phyloP scores from a whole-genome alignment of 2,113 vertebrate species.

The Colinus virginianus region DNA sequence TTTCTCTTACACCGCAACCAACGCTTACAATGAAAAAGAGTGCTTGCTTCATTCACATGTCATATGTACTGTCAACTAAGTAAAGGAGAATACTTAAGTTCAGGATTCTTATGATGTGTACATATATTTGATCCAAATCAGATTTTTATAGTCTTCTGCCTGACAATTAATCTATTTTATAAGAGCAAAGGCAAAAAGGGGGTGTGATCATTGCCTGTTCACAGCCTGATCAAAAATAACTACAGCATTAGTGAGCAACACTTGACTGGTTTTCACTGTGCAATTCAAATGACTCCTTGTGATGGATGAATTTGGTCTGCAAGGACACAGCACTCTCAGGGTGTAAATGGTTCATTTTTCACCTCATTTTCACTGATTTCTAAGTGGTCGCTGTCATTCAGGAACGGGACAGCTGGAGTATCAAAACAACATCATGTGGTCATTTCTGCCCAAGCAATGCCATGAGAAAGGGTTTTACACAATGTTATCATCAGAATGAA shows the following conservation, averaged over 20 bases:
- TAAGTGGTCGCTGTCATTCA: constrained; percentile 41
- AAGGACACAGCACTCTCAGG: constrained; percentile 46
- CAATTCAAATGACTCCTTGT: background rate
- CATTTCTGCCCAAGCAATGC: background rate
- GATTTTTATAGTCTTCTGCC: background rate
- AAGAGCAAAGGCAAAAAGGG: background rate
- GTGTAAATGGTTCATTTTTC: constrained; percentile 56
- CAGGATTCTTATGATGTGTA: background rate
- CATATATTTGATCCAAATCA: background rate
- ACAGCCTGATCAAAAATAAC: background rate
- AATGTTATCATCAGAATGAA: background rate
- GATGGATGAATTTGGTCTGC: constrained; percentile 23
- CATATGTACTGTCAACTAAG: background rate
- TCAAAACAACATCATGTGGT: constrained; percentile 52
- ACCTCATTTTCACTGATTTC: constrained; percentile 41
- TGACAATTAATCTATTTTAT: background rate
- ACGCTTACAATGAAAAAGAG: background rate
- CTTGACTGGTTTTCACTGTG: constrained; percentile 14
- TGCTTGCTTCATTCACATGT: background rate
- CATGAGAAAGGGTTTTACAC: background rate
- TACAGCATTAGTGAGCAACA: background rate
- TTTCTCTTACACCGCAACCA: background rate
- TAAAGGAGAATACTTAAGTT: background rate
- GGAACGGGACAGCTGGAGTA: constrained; percentile 13
- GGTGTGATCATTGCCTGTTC: background rate